Evolutionary conservation across 2,888 invertebrate genomes (phyloP), one percentile per base, ranked within the genome.

Genomic region (Cheiracanthium punctorium): DNA sequence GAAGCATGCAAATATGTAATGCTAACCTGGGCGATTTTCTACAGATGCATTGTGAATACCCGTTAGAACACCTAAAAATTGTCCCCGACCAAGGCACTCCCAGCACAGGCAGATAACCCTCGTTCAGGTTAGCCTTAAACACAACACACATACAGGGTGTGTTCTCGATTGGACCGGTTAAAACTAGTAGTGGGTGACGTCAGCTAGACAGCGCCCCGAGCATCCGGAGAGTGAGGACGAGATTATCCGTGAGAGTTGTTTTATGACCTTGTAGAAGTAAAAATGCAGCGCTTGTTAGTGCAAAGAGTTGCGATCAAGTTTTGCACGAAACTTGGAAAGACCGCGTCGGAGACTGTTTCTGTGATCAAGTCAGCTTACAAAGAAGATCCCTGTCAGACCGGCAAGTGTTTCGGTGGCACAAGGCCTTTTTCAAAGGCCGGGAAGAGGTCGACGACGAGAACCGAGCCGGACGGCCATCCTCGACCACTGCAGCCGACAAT

Each of bases 361-460:
- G 33, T 41, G 69, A 48, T 69, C 32, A 48, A 77, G 33, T 4
- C 4, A 10, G 69, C 29, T 58, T 77, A 32, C 77, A 20, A 20
- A 58, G 69, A 77, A 20, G 0, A 37, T 65, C 52, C n/a, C 17
- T 77, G 24, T 17, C 65, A 67, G 37, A 37, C 10, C 14, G 24
- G 20, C 30, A 37, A 37, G 64, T 67, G 0, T 64, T 37, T 33
- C 1, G 67, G 32, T 58, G 58, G 64, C 64, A 75, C 64, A 33
- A 75, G 75, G 29, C 30, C 10, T 67, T 81, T 65, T 64, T 37
- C 64, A 58, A 76, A 48, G 58, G 65, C 64, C 52, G 64, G 58
- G 74, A 81, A 75, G 65, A 32, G 75, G 74, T 81, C 64, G 74
- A 37, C 58, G 81, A 81, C 65, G 74, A 81, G n/a, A 41, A 64